Evolutionary conservation across 2,888 invertebrate species (phyloP).

Genomic region (Leptopterna dolabrata): DNA sequence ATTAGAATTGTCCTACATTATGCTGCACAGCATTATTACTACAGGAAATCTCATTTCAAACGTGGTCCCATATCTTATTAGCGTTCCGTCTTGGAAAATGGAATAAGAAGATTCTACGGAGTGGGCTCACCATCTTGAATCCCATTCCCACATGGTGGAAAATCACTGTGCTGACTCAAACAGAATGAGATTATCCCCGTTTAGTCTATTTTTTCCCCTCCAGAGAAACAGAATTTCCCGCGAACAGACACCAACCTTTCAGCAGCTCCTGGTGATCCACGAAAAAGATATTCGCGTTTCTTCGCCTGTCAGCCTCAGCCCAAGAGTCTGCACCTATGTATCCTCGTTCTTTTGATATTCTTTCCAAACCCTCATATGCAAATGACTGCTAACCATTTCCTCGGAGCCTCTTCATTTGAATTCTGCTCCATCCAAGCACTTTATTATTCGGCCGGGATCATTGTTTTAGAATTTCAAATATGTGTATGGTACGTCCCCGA

Average conservation of each 20-base stretch:
- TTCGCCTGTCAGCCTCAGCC: conserved; percentile 16
- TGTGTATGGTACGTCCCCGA: not conserved
- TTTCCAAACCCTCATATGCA: conserved; percentile 24
- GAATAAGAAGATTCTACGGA: not conserved
- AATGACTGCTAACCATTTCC: conserved; percentile 31
- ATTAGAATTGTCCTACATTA: too few relatives aligned
- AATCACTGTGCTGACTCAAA: conserved; percentile 41
- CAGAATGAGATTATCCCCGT: conserved; percentile 41
- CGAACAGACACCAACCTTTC: conserved; percentile 34
- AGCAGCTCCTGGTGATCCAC: conserved; percentile 28
- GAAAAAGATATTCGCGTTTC: not conserved
- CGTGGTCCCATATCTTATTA: too few relatives aligned
- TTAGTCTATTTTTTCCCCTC: not conserved
- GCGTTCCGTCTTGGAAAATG: not conserved
- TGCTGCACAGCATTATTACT: too few relatives aligned
- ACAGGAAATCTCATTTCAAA: too few relatives aligned
- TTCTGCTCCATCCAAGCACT: conserved; percentile 1
- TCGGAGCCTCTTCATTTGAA: conserved; percentile 16
- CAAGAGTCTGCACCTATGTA: not conserved
- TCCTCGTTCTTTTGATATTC: conserved; percentile 29
- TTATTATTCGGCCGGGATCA: conserved; percentile 30
- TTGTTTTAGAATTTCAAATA: conserved; percentile 46
- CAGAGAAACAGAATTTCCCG: not conserved
- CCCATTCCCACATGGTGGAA: conserved; percentile 24
- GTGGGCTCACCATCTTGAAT: not conserved